These are phyloP conservation scores for Rhabdophis nuchalis DNA, from an alignment of 2,797 vertebrate species.

Conservation along the genomic window DNA sequence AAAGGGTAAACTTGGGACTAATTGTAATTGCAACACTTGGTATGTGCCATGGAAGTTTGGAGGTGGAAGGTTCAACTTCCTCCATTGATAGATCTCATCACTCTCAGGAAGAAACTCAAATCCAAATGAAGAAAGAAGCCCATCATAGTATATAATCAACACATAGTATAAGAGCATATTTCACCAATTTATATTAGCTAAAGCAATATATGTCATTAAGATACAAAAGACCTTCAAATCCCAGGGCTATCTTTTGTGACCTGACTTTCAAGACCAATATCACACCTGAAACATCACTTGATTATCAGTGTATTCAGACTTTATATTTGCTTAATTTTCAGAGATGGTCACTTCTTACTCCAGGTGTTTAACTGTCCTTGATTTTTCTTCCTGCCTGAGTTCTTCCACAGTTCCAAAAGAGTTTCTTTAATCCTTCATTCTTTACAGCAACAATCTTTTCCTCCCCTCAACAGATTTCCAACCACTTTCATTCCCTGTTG, in stretches of 20 bases:
- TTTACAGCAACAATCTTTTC: not conserved
- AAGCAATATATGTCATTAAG: not conserved
- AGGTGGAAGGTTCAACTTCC: not conserved
- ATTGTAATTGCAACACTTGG: not conserved
- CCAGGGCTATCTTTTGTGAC: not conserved
- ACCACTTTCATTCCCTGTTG: not conserved
- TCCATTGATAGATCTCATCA: not conserved
- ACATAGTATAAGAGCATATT: not conserved
- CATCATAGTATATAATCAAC: not conserved
- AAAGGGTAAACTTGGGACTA: not conserved
- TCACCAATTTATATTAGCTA: not conserved
- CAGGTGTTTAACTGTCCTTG: not conserved
- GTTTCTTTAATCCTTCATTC: not conserved
- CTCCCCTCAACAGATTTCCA: not conserved
- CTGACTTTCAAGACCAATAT: not conserved
- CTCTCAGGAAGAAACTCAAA: not conserved
- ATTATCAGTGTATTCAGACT: not conserved
- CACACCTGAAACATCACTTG: not conserved
- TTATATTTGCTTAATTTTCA: not conserved
- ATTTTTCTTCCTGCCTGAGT: not conserved
- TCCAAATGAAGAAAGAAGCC: not conserved
- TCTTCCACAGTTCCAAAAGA: not conserved
- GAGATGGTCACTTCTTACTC: not conserved
- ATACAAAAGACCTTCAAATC: not conserved
- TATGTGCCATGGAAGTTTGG: not conserved